These are phyloP conservation scores for Temnothorax unifasciatus DNA, from an alignment of 2,888 invertebrate species.

Conservation along the genomic window DNA sequence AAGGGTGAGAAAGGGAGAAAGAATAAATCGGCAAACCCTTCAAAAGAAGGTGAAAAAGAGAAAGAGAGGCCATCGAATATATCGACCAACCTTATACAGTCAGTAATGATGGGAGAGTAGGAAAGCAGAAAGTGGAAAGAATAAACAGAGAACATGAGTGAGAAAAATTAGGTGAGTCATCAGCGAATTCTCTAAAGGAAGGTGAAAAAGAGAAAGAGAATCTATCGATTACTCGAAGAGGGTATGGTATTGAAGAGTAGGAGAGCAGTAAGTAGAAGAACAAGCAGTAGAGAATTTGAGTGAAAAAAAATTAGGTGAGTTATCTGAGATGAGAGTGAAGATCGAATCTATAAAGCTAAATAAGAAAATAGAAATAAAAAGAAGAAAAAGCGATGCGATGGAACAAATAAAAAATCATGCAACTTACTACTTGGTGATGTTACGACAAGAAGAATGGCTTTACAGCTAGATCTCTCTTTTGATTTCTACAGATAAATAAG, in stretches of 20 bases:
- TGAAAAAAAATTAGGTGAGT: background rate
- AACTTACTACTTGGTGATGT: background rate
- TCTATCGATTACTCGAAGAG: background rate
- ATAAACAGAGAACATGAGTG: background rate
- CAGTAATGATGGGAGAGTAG: too few species aligned
- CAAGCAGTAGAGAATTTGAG: background rate
- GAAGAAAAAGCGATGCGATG: too few species aligned
- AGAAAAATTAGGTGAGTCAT: background rate
- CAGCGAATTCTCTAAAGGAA: background rate
- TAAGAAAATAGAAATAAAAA: too few species aligned
- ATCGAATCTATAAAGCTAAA: too few species aligned
- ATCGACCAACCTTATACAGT: too few species aligned
- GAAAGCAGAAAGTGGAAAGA: too few species aligned
- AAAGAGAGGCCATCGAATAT: too few species aligned
- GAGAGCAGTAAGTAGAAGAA: background rate
- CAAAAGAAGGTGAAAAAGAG: too few species aligned
- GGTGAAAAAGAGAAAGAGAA: background rate
- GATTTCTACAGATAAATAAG: background rate
- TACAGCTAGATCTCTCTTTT: background rate
- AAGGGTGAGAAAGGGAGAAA: too few species aligned
- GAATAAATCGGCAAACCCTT: too few species aligned
- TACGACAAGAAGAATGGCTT: background rate
- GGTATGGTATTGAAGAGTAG: background rate
- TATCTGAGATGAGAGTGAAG: background rate
- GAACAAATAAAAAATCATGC: too few species aligned